A percentile compares a stretch with the other conserved stretches of the same genome.
These are phyloP conservation scores for Poecile atricapillus DNA, from an alignment of 2,113 vertebrate genomes.

Conservation along the genomic window DNA sequence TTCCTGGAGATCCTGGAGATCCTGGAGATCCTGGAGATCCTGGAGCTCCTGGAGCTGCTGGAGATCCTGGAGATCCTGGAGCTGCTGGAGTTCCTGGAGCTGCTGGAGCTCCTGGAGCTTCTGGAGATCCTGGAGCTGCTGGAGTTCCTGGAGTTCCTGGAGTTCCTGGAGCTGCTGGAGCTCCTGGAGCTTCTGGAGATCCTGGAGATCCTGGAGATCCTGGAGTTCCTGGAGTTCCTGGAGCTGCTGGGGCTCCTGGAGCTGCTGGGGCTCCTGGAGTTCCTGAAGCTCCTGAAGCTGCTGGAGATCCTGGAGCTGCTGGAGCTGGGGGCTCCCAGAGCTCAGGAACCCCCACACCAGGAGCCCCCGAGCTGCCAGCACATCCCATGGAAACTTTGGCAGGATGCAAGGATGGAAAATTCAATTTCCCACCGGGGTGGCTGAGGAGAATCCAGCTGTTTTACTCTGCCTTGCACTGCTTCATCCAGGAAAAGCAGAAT, in stretches of 20 bases:
- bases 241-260: too few species aligned
- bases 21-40: too few species aligned
- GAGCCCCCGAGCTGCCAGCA: background rate
- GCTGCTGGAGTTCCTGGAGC: too few species aligned
- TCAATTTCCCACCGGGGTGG: background rate
- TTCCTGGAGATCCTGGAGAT: too few species aligned
- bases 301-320: background rate
- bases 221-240: too few species aligned
- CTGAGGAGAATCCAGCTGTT: background rate
- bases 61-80: too few species aligned
- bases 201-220: too few species aligned
- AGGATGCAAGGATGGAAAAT: background rate
- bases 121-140: background rate
- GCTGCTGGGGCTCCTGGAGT: background rate
- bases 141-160: background rate
- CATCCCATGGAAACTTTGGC: background rate
- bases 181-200: background rate
- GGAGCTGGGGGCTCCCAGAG: background rate
- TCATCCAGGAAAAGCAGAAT: background rate
- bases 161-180: background rate
- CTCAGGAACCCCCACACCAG: background rate
- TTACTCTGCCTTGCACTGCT: rapidly evolving
- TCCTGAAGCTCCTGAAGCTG: background rate
- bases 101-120: background rate
- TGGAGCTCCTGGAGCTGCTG: too few species aligned